Evolutionary conservation across 2,113 vertebrate species (phyloP), one percentile per base, ranked within the genome.

Genomic region (Alligator sinensis): DNA sequence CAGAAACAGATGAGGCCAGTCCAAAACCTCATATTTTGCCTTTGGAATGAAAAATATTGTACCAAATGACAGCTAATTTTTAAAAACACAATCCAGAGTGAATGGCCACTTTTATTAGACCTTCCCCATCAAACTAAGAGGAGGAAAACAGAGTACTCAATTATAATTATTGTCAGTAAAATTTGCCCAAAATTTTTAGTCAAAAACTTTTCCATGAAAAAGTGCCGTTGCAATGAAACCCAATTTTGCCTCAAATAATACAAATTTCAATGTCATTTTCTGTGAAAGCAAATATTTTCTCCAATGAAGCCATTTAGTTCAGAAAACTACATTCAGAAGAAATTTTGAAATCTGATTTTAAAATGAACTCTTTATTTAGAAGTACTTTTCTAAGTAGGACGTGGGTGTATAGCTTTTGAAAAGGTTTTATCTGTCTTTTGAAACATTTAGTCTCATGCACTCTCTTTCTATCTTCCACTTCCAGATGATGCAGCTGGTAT

Each of bases 321-420:
- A 84, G 5, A 68, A 1, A 83, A 47, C 47, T 47, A 47, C 47
- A 47, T 47, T 47, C 47, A 47, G 47, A 86, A 64, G 1, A 87
- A 82, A 86, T 7, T 25, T 0, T 0, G 22, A 80, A 78, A 76
- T 55, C 22, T 0, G 0, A 75, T 54, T 87, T 80, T 0, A 80
- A 89, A 89, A 89, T 24, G 34, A 66, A 72, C n/a, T 47, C 77
- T 80, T 5, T 1, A 85, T 61, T 77, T 87, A 14, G 11, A 76
- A 55, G 77, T 61, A 59, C 11, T 70, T 61, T 92, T 92, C 38
- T n/a, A 21, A 47, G 1, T 22, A 7, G 15, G 2, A 13, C 11
- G 24, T 60, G 62, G 74, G 15, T 61, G 47, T 47, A 47, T 47
- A 47, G 9, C 47, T 9, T 47, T 47, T 47, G 7, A 47, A 47